Percentiles rank a stretch among this genome's conserved stretches.
Conservation (phyloP, 2,113 vertebrate species). For the Leiothrix lutea region DNA sequence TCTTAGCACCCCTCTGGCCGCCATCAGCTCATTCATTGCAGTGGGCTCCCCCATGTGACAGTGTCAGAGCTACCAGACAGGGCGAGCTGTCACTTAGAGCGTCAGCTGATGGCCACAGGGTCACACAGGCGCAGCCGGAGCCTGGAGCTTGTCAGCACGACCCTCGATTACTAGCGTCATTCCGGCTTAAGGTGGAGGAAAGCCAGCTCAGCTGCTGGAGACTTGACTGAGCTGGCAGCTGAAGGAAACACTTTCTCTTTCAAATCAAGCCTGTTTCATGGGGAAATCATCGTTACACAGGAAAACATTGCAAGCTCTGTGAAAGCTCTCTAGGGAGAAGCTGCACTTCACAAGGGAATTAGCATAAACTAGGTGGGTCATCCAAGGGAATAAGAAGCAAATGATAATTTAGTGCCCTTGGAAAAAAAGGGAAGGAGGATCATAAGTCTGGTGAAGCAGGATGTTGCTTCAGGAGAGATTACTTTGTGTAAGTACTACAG, state of each 20-base stretch:
- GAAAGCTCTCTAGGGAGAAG: not conserved
- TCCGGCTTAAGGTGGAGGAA: not conserved
- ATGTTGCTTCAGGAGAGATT: not conserved
- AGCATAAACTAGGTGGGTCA: not conserved
- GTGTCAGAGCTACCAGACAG: not conserved
- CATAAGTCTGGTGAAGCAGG: not conserved
- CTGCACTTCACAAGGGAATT: not conserved
- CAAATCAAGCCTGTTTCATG: not conserved
- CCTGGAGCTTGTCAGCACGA: not conserved
- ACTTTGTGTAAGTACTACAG: not conserved
- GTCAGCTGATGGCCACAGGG: not conserved
- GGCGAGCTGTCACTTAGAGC: not conserved
- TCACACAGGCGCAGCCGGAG: not conserved
- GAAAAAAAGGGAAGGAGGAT: not conserved
- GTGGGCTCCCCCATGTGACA: not conserved
- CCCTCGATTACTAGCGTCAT: not conserved
- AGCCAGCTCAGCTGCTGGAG: not conserved
- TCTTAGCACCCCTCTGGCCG: not conserved
- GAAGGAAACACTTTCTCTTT: not conserved
- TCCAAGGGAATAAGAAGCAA: not conserved
- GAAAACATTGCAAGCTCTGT: not conserved
- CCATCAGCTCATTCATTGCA: not conserved
- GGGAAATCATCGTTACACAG: not conserved
- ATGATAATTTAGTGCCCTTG: not conserved
- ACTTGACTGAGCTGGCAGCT: not conserved